Evolutionary conservation across 2,888 invertebrate species (phyloP).

Genomic region (Catotricha subobsoleta): DNA sequence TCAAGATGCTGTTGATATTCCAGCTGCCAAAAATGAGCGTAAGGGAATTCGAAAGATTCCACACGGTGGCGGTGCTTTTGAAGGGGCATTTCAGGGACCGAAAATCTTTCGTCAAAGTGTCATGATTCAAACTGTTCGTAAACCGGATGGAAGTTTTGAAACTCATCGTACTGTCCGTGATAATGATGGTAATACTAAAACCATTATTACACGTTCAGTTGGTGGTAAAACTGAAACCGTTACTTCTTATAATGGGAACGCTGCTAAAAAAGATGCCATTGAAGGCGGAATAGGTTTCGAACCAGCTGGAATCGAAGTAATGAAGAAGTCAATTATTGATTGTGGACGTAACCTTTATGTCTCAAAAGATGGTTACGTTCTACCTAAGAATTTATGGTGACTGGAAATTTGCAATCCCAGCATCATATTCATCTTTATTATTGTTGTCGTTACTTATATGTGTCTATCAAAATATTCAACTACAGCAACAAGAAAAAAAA

Average conservation of each 20-base stretch:
- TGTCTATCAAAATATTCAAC: conserved; percentile 1
- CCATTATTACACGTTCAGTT: conserved; percentile 31
- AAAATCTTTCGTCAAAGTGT: conserved; percentile 35
- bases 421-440: not conserved
- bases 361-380: conserved; percentile 29
- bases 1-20: conserved; percentile 17
- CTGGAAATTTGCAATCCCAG: conserved; percentile 14
- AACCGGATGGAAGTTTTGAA: conserved; percentile 40
- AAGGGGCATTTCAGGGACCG: conserved; percentile 24
- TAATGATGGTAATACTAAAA: conserved; percentile 39
- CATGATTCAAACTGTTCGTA: conserved; percentile 33
- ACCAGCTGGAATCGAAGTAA: not conserved
- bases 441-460: conserved; percentile 4
- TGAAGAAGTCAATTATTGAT: conserved; percentile 8
- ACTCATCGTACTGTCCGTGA: conserved; percentile 36
- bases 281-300: not conserved
- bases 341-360: conserved; percentile 25
- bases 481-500: not conserved
- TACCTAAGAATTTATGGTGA: conserved; percentile 31
- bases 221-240: conserved; percentile 25
- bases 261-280: conserved; percentile 2
- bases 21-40: conserved; percentile 16
- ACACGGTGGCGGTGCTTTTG: conserved; percentile 24
- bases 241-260: conserved; percentile 17
- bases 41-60: conserved; percentile 15